These are phyloP conservation scores for Acanthurus tractus DNA, from an alignment of 2,797 vertebrate species.

Conservation along the genomic window DNA sequence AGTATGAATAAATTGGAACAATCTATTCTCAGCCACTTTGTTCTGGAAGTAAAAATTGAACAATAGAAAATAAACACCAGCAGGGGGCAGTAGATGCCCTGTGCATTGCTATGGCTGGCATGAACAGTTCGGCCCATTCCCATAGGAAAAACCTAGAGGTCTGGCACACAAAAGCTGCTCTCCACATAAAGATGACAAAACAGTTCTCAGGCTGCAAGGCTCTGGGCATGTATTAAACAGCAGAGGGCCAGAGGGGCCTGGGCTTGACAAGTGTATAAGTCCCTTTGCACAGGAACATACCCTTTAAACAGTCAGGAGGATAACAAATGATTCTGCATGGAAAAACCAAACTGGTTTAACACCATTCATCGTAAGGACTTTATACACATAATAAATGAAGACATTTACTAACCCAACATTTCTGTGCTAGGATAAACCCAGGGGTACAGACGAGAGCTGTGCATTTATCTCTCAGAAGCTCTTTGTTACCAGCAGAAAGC, in stretches of 20 bases:
- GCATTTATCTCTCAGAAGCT: conserved; percentile 37
- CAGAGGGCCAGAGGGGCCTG: conserved; percentile 76
- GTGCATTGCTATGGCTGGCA: conserved; percentile 64
- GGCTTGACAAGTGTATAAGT: conserved; percentile 82
- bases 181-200: conserved; percentile 84
- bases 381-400: conserved; percentile 61
- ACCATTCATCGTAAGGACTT: conserved; percentile 51
- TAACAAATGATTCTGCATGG: conserved; percentile 67
- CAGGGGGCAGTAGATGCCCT: conserved; percentile 88
- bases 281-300: conserved; percentile 63
- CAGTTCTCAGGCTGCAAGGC: conserved; percentile 75
- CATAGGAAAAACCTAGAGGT: conserved; percentile 74
- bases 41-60: conserved; percentile 64
- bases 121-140: conserved; percentile 56
- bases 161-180: conserved; percentile 77
- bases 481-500: conserved; percentile 57
- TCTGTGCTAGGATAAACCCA: conserved; percentile 48
- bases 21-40: conserved; percentile 84
- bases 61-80: conserved; percentile 68
- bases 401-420: conserved; percentile 56
- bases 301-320: conserved; percentile 67
- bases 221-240: conserved; percentile 84
- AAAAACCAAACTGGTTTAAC: conserved; percentile 48
- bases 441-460: conserved; percentile 41
- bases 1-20: conserved; percentile 82